Percentiles rank a stretch among this genome's conserved stretches.
Conservation (phyloP, 2,888 invertebrate species). For the Baccha elongata region DNA sequence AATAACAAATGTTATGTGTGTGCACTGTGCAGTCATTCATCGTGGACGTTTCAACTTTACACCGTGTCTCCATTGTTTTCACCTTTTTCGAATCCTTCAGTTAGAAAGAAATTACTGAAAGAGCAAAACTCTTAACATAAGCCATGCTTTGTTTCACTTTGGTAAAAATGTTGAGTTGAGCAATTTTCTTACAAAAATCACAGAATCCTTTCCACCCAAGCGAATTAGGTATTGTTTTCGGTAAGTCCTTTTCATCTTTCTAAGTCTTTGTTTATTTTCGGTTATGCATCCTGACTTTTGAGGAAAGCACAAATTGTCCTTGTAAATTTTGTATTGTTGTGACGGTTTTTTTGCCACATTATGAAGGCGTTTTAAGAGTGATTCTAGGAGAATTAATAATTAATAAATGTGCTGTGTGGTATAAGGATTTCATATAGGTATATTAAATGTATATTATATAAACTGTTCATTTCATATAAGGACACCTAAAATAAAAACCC, state of each 20-base stretch:
- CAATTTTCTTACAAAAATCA: too few relatives aligned
- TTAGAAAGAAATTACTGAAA: slow-evolving; percentile 13
- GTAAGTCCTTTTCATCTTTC: slow-evolving; percentile 32
- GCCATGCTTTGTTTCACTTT: slow-evolving; percentile 38
- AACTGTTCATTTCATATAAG: too few relatives aligned
- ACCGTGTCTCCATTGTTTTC: slow-evolving; percentile 58
- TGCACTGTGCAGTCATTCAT: neutral
- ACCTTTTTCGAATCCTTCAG: slow-evolving; percentile 17
- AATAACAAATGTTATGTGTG: neutral
- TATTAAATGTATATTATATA: too few relatives aligned
- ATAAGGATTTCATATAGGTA: too few relatives aligned
- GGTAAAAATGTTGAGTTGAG: too few relatives aligned
- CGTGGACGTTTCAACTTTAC: slow-evolving; percentile 42
- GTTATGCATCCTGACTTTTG: neutral
- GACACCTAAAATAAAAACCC: neutral
- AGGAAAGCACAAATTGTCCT: slow-evolving; percentile 26
- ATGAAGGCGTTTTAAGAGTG: slow-evolving; percentile 23
- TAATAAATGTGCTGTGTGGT: slow-evolving; percentile 13
- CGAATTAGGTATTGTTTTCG: slow-evolving; percentile 52
- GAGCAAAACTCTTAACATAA: slow-evolving; percentile 22
- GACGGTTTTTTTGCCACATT: neutral
- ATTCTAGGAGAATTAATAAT: slow-evolving; percentile 24
- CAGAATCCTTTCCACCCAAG: slow-evolving; percentile 33
- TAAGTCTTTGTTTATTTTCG: slow-evolving; percentile 18
- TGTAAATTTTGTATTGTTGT: slow-evolving; percentile 6